Base-by-base conservation (phyloP, 2,888 invertebrate species). In the Yponomeuta malinellus region DNA sequence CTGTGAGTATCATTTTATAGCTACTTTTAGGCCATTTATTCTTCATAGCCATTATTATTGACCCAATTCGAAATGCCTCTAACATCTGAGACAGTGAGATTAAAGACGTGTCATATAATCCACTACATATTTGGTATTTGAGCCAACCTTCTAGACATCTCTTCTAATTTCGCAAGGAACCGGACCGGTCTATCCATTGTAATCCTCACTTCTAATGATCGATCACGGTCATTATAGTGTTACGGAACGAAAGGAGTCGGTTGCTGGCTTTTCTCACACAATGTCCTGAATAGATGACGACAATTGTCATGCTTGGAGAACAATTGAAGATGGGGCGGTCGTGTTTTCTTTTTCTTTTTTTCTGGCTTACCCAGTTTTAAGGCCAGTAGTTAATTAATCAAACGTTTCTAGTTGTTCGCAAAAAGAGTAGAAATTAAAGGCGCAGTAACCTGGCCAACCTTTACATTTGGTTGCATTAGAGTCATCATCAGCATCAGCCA, bases 191-290 rank as follows among this genome's bases (percentile, higher is more conserved):
- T 67, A 15, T 52, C 29, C 48, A 48, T 68, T 43, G 68, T 48
- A 12, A 52, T 15, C 5, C 15, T 33, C 68, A n/a, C 6, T 68
- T 68, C 37, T 43, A n/a, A 63, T 63, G 70, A 70, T 70, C 29
- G 63, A 70, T 70, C 43, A n/a, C 48, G 37, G 63, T 69, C 69
- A 69, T 69, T 59, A 69, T 15, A 68, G 68, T 59, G 15, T 59
- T 59, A 15, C 52, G 52, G 52, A 59, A 59, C 15, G 15, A 59
- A 59, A 59, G 52, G 52, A 59, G 52, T 59, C 5, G 52, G 52
- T 59, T 59, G 15, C 52, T 15, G 52, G 43, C 43, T 43, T 15
- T 59, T 59, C 52, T 59, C 52, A 59, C 52, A 59, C 52, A 59
- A 59, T 59, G 52, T 59, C 52, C 43, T 59, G 52, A 59, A 59